Percentiles rank a stretch among this genome's conserved stretches.
These are phyloP conservation scores for Phymorhynchus buccinoides DNA, from an alignment of 1,140 invertebrate species.

Conservation along the genomic window DNA sequence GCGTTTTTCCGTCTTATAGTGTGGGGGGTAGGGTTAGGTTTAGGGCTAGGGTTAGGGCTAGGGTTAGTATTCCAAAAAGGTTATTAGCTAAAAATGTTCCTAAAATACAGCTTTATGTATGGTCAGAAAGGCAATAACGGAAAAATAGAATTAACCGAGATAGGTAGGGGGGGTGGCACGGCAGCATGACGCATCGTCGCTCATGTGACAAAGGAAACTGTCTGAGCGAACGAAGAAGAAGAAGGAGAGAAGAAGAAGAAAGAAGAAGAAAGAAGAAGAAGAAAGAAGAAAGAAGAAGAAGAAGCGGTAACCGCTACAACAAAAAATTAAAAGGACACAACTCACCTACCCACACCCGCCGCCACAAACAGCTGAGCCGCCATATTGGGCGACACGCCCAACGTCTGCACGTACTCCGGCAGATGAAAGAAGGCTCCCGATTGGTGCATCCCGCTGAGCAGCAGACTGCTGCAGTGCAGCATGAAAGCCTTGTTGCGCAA, in stretches of 20 bases:
- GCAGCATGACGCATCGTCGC: too few relatives aligned
- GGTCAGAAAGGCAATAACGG: too few relatives aligned
- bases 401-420: background rate
- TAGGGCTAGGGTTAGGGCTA: too few relatives aligned
- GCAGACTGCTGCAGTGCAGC: background rate
- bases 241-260: background rate
- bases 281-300: background rate
- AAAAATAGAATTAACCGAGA: too few relatives aligned
- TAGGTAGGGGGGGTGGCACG: too few relatives aligned
- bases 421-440: background rate
- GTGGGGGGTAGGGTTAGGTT: too few relatives aligned
- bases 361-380: background rate
- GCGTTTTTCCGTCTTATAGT: too few relatives aligned
- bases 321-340: background rate
- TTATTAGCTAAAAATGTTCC: too few relatives aligned
- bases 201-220: too few relatives aligned
- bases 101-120: too few relatives aligned
- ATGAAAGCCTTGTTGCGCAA: background rate
- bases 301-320: background rate
- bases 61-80: too few relatives aligned
- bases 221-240: too few relatives aligned
- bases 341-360: background rate
- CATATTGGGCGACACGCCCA: background rate
- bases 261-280: background rate
- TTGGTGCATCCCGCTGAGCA: background rate